A percentile compares a stretch with the other conserved stretches of the same genome.
phyloP scores from a whole-genome alignment of 2,113 vertebrate species.

The Neogobius melanostomus region DNA sequence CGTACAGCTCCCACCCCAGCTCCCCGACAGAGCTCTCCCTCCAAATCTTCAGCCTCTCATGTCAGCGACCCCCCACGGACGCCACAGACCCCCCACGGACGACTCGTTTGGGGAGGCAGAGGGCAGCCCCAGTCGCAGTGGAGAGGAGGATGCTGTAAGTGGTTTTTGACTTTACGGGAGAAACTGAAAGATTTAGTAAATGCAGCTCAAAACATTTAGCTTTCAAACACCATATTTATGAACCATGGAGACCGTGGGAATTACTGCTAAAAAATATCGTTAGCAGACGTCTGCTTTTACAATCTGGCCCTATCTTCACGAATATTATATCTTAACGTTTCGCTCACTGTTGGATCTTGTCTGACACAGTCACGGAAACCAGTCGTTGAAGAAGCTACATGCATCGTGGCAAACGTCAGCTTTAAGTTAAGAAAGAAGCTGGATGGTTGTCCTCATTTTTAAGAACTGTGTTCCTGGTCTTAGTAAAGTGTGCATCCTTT shows the following conservation, averaged over 20 bases:
- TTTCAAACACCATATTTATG: not conserved
- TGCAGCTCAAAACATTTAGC: not conserved
- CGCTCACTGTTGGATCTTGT: too few relatives aligned
- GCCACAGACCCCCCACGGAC: conserved; percentile 86
- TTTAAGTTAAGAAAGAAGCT: too few relatives aligned
- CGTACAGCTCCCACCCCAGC: conserved; percentile 90
- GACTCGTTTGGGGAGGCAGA: conserved; percentile 95
- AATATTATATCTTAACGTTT: not conserved
- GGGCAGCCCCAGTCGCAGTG: conserved; percentile 94
- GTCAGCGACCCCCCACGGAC: conserved; percentile 90
- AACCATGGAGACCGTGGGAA: not conserved
- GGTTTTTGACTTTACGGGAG: conserved; percentile 18
- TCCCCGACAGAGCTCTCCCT: conserved; percentile 91
- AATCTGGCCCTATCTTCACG: not conserved
- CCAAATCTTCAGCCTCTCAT: conserved; percentile 92
- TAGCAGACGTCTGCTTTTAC: not conserved
- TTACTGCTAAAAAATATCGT: not conserved
- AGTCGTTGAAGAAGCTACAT: too few relatives aligned
- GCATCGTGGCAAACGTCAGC: too few relatives aligned
- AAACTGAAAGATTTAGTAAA: not conserved
- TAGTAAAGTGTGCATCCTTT: conserved; percentile 36
- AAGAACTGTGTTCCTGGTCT: not conserved
- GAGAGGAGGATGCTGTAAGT: conserved; percentile 96
- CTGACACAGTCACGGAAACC: too few relatives aligned
- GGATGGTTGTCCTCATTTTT: not conserved